Base-by-base conservation (phyloP, 2,113 vertebrate genomes). In the Urocitellus parryii region DNA sequence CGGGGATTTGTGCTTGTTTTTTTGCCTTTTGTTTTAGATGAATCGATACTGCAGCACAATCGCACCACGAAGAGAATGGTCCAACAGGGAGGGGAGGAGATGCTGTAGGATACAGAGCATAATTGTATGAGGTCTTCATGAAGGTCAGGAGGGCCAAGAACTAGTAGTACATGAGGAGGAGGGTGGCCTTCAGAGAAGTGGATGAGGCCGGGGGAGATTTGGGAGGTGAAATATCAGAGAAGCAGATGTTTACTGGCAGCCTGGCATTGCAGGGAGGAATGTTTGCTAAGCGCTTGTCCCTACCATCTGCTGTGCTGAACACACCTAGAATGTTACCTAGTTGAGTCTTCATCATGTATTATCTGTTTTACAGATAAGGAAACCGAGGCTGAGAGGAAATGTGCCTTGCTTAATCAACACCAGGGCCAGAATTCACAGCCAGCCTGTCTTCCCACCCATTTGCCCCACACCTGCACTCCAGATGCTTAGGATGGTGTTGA, bases 291-390 rank as follows among this genome's bases (percentile, higher is more conserved):
- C 32, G 65, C 27, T 34, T 24, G 4, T 22, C 32, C 13, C 0
- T 48, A 83, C 20, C 74, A 12, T 81, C 79, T 86, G 84, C 45
- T 45, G 17, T 29, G 70, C 73, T 8, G 56, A 42, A 58, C 1
- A 34, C 51, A 27, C 32, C 51, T 12, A 29, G 8, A 16, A 4
- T 1, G 18, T 11, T 11, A 25, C 22, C 74, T 65, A 11, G 20
- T 1, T 58, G 80, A 42, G n/a, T 20, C n/a, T 70, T 63, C 48
- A n/a, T 20, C 29, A 48, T 48, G 56, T 34, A 56, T n/a, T 67
- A 65, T 34, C 88, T 78, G 8, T n/a, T 72, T 72, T 72, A 78
- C 80, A 90, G 74, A 87, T 76, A 86, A 96, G 91, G 94, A 88
- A 63, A 90, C 95, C 34, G 53, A 94, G 84, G 56, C 94, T n/a